Evolutionary conservation across 2,888 invertebrate genomes (phyloP), one percentile per base, ranked within the genome.

Genomic region (Hermaeophaga mercurialis): DNA sequence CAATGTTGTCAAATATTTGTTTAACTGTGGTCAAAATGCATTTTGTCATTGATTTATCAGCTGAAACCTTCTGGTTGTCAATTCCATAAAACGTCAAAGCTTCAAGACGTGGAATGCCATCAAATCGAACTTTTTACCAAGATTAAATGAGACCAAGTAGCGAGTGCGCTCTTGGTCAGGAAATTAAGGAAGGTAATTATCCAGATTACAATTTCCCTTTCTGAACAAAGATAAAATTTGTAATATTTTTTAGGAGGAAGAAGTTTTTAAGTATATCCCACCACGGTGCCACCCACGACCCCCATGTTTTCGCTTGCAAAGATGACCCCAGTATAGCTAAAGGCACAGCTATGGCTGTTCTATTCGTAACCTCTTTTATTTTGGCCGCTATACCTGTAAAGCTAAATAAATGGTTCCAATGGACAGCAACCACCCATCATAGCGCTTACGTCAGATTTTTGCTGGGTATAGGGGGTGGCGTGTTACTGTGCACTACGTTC

Each of bases 401-500:
- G 67, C 75, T 94, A 55, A 84, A 87, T 31, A 84, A 79, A 66
- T 84, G 82, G 74, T 82, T 89, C 64, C 81, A 58, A 2, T 66
- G 59, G 64, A 73, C 82, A 46, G 77, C 78, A 8, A 79, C 81
- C 12, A 80, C 81, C 0, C 80, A 80, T 57, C 75, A 81, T 28
- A 78, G 83, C 70, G 79, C 79, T 65, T 74, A 78, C 3, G 83
- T 82, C 7, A 82, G 86, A 12, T 75, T 90, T 17, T 78, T 92
- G 15, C 87, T 89, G 9, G 73, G 75, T 47, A 88, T 91, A 63
- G 92, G 91, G 11, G 92, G 91, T 9, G 92, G 92, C 7, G 91
- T 92, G 0, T 78, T 93, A 12, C 78, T 93, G 31, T 86, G 88
- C 60, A 92, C 92, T 1, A 91, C 91, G 3, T 91, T 93, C 71